phyloP scores from a whole-genome alignment of 1,140 invertebrate genomes.

The Stenopsyche tienmushanensis region DNA sequence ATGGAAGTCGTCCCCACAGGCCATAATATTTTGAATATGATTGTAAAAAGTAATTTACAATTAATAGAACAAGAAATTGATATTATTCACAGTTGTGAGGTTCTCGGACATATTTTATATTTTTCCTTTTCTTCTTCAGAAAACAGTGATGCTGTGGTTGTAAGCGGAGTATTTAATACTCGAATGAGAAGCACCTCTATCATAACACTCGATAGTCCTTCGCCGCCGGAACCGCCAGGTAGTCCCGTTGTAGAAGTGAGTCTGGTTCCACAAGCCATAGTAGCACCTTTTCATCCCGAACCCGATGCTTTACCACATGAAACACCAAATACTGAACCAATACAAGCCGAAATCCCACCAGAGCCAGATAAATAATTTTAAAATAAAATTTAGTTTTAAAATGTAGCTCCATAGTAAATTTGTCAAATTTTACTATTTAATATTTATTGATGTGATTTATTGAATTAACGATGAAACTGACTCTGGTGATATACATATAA shows the following conservation, averaged over 20 bases:
- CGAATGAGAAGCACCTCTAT: conserved; percentile 55
- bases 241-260: conserved; percentile 37
- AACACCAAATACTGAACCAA: too few species aligned
- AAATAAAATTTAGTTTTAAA: conserved; percentile 2
- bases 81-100: not conserved
- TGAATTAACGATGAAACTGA: too few species aligned
- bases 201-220: conserved; percentile 61
- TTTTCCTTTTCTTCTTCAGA: not conserved
- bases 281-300: conserved; percentile 35
- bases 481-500: too few species aligned
- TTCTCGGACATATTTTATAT: not conserved
- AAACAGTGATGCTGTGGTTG: conserved; percentile 48
- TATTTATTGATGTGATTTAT: too few species aligned
- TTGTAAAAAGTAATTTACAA: not conserved
- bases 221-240: conserved; percentile 50
- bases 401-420: not conserved
- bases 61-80: too few species aligned
- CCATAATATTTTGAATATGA: too few species aligned
- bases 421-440: too few species aligned
- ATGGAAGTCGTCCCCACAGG: too few species aligned
- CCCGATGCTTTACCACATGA: not conserved
- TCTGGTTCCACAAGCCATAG: conserved; percentile 30
- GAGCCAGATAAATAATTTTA: not conserved
- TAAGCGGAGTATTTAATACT: conserved; percentile 31
- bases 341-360: too few species aligned